Percentiles rank a stretch among this genome's conserved stretches.
These are phyloP conservation scores for Calycopis cecrops DNA, from an alignment of 1,140 invertebrate species.

Conservation along the genomic window DNA sequence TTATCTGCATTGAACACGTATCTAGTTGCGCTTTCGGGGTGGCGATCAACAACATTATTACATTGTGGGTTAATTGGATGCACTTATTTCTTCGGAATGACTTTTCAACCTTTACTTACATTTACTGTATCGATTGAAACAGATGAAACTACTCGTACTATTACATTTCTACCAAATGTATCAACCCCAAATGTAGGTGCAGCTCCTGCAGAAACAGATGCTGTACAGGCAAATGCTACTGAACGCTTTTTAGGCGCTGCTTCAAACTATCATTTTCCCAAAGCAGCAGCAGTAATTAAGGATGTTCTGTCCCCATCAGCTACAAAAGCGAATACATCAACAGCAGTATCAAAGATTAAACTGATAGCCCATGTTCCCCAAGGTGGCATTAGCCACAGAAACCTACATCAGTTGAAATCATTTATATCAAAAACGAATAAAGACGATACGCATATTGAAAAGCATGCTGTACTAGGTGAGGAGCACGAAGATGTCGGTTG, in stretches of 20 bases:
- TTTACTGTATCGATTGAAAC: slow-evolving; percentile 48
- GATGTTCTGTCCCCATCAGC: slow-evolving; percentile 24
- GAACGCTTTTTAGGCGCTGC: slow-evolving; percentile 57
- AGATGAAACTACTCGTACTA: slow-evolving; percentile 54
- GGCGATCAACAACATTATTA: slow-evolving; percentile 82
- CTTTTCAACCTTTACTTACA: slow-evolving; percentile 50
- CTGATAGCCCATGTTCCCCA: slow-evolving; percentile 45
- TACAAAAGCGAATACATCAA: slow-evolving; percentile 44
- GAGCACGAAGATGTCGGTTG: slow-evolving; percentile 39
- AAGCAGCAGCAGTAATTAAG: slow-evolving; percentile 52
- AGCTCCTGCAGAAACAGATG: slow-evolving; percentile 30
- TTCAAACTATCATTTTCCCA: slow-evolving; percentile 59
- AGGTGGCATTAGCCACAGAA: slow-evolving; percentile 47
- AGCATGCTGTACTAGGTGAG: too few species aligned
- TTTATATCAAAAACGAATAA: slow-evolving; percentile 50
- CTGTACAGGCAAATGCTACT: slow-evolving; percentile 38
- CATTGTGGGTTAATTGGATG: slow-evolving; percentile 78
- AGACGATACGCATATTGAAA: too few species aligned
- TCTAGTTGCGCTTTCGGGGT: slow-evolving; percentile 81
- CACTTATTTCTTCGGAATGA: slow-evolving; percentile 55
- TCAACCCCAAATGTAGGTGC: slow-evolving; percentile 32
- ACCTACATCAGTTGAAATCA: slow-evolving; percentile 61
- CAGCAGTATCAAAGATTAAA: slow-evolving; percentile 44
- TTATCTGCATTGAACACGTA: slow-evolving; percentile 80
- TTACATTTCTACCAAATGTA: slow-evolving; percentile 63